Evolutionary conservation across 2,888 invertebrate genomes (phyloP), one percentile per base, ranked within the genome.

Genomic region (Lamellibrachia satsuma): DNA sequence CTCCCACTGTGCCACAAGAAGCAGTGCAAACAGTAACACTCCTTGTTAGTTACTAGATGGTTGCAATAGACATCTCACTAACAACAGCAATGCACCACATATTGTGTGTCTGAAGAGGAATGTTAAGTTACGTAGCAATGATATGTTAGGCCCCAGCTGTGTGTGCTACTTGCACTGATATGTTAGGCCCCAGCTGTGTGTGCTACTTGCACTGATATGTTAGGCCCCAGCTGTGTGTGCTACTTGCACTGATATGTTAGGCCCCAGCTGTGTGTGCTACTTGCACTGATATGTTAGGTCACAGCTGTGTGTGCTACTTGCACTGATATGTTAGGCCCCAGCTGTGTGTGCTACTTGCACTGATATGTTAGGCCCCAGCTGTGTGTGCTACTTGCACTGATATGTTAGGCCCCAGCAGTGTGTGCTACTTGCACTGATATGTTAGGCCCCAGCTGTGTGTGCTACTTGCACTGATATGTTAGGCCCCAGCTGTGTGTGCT

Each of bases 401-500:
- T 96, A 75, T 22, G 22, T 11, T 75, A 3, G 75, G 7, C 7
- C 55, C 9, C 55, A 55, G 9, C 55, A 2, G 22, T 39, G 39
- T 39, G 39, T 52, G 91, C 39, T 90, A 92, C 93, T 93, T 94
- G 97, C 97, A 96, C 96, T 96, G 90, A 98, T 96, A 75, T 22
- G 22, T 11, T 75, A 3, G 75, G 7, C 7, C 55, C 9, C 55
- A 55, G 9, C 55, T 9, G 22, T 39, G 39, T 39, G 39, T 52
- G 91, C 39, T 90, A 92, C 93, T 93, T 94, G 97, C 97, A 96
- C 96, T 96, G 90, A 98, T 96, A 75, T 22, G 22, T 11, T 75
- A 3, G 75, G 7, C 7, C 55, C 9, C 55, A 55, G 9, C 55
- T 9, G 22, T 39, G 39, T 39, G 39, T 52, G 91, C 39, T 90